Evolutionary conservation across 2,888 invertebrate species (phyloP).

Genomic region (Tuberolachnus salignus): DNA sequence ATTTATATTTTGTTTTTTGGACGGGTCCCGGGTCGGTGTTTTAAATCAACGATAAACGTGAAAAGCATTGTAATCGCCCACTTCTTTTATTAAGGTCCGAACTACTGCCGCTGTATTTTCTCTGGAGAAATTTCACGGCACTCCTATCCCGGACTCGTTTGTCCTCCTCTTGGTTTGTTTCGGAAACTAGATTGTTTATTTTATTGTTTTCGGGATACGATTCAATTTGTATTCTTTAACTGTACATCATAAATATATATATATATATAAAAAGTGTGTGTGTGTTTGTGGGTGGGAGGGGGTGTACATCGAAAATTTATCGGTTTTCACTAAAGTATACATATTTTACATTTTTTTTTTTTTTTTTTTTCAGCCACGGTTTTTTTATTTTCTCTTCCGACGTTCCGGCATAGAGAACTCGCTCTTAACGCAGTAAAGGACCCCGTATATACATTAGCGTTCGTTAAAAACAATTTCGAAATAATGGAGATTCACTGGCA

Average conservation of each 20-base stretch:
- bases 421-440: too few species aligned
- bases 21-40: constrained; percentile 35
- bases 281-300: too few species aligned
- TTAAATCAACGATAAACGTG: constrained; percentile 51
- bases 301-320: neutral
- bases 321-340: neutral
- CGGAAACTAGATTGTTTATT: constrained; percentile 42
- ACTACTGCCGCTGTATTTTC: constrained; percentile 4
- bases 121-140: constrained; percentile 20
- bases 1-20: constrained; percentile 20
- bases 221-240: constrained; percentile 26
- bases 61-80: constrained; percentile 40
- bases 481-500: too few species aligned
- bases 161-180: constrained; percentile 19
- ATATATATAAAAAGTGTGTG: constrained; percentile 6
- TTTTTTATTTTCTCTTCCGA: too few species aligned
- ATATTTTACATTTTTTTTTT: too few species aligned
- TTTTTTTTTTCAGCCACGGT: too few species aligned
- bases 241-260: neutral
- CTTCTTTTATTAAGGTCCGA: constrained; percentile 41
- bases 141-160: constrained; percentile 31
- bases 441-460: too few species aligned
- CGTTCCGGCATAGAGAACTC: too few species aligned
- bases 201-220: constrained; percentile 21
- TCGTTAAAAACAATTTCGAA: too few species aligned